phyloP scores from a whole-genome alignment of 2,113 vertebrate species.

The Lanius collurio region DNA sequence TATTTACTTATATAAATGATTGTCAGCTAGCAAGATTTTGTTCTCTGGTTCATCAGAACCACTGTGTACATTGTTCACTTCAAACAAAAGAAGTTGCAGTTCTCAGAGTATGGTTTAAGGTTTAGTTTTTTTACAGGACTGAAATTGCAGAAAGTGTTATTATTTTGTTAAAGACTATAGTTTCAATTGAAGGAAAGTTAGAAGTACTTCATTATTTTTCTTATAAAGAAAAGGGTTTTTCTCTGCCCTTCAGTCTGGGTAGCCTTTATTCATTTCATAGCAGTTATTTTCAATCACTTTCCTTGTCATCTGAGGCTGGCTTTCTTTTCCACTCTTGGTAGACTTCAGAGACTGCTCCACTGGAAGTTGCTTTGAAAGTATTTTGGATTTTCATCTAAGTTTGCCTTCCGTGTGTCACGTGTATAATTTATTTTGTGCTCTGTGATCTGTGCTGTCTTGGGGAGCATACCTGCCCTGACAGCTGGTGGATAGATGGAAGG shows the following conservation, averaged over 20 bases:
- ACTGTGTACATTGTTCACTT: not conserved
- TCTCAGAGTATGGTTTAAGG: not conserved
- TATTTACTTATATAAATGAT: constrained; percentile 19
- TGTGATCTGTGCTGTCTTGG: not conserved
- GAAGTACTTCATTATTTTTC: not conserved
- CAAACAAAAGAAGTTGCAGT: not conserved
- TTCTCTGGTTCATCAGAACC: not conserved
- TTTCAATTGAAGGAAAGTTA: not conserved
- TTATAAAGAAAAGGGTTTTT: not conserved
- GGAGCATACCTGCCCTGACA: not conserved
- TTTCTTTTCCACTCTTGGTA: constrained; percentile 32
- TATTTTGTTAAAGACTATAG: not conserved
- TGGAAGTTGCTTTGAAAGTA: constrained; percentile 22
- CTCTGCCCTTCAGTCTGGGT: not conserved
- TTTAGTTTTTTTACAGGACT: not conserved
- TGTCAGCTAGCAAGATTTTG: not conserved
- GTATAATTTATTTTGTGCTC: not conserved
- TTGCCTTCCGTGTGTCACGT: not conserved
- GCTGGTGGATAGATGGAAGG: not conserved
- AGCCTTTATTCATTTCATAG: not conserved
- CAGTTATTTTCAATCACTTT: not conserved
- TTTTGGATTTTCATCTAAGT: not conserved
- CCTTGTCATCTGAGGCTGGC: not conserved
- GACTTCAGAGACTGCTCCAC: constrained; percentile 10
- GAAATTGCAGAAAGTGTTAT: not conserved